Evolutionary conservation across 2,113 vertebrate species (phyloP), one percentile per base, ranked within the genome.

Genomic region (Dasyurus viverrinus): DNA sequence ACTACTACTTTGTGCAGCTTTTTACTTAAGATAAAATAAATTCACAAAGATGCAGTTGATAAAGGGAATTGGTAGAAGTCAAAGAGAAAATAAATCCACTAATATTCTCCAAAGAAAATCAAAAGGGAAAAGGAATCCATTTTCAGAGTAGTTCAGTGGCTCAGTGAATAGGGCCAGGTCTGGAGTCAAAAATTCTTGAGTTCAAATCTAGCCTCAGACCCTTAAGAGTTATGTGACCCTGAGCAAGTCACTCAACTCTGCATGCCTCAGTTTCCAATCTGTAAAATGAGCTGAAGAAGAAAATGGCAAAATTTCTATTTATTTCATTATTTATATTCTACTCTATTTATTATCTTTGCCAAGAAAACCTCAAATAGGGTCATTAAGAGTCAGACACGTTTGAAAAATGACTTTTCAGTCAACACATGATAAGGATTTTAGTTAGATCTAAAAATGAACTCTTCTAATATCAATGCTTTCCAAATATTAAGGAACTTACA

Each of bases 21-120:
- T 57, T 92, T 90, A 47, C 90, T 90, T 89, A 92, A 92, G 36
- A 91, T 89, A 91, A 19, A 84, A 46, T 14, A 94, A 89, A 36
- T 53, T 94, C 93, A 50, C 90, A 96, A 96, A 22, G 52, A 93
- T 0, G 0, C 0, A 57, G 12, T 50, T 92, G 11, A 25, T 68
- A 14, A 22, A 25, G 19, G 47, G 93, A 89, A 19, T 0, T 60
- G 9, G 8, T 91, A 11, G 68, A 26, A 94, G 93, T 84, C 19
- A 23, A 2, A n/a, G 2, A 84, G 36, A 42, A 42, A 42, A 84
- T 42, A 42, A 84, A 84, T 1, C 19, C 36, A 76, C 16, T 84
- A 84, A 84, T 84, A 42, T 84, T 91, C 52, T 25, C 11, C 36
- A 5, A 89, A 89, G 84, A 8, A 50, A 60, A 36, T 89, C 54